phyloP scores from a whole-genome alignment of 1,140 invertebrate genomes.

The Heliconius nattereri region DNA sequence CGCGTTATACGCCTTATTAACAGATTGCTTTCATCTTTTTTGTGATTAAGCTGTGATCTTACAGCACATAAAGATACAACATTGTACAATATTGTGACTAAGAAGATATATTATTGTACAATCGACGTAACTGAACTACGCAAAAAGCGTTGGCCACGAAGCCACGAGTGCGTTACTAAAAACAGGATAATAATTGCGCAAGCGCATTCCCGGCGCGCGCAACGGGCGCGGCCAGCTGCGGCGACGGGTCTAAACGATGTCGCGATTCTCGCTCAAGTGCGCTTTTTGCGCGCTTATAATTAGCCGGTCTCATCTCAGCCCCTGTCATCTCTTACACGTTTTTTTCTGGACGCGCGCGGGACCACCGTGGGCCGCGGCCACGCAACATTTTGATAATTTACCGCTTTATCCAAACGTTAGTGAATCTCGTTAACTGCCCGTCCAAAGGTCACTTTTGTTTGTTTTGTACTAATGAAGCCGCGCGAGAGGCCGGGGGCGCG shows the following conservation, averaged over 20 bases:
- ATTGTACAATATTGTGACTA: background rate
- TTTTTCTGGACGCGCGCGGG: constrained; percentile 58
- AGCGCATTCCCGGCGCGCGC: constrained; percentile 50
- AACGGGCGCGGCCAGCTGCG: constrained; percentile 33
- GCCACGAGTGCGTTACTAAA: constrained; percentile 15
- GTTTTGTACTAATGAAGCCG: constrained; percentile 79
- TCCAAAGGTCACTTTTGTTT: constrained; percentile 78
- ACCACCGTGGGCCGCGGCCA: constrained; percentile 66
- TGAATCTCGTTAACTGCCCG: constrained; percentile 77
- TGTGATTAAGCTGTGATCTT: background rate
- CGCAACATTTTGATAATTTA: constrained; percentile 77
- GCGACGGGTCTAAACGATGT: constrained; percentile 26
- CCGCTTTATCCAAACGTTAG: constrained; percentile 77
- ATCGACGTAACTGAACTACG: constrained; percentile 3
- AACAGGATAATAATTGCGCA: constrained; percentile 49
- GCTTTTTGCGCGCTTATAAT: constrained; percentile 64
- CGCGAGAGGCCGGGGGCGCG: constrained; percentile 69
- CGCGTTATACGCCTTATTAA: constrained; percentile 36
- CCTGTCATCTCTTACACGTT: constrained; percentile 75
- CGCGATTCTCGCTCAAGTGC: constrained; percentile 26
- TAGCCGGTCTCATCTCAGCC: constrained; percentile 65
- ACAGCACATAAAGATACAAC: background rate
- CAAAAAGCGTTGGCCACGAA: background rate
- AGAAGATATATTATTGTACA: background rate
- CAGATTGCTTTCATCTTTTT: background rate